Base-by-base conservation (phyloP, 2,888 invertebrate species). In the Caenorhabditis parvicauda region DNA sequence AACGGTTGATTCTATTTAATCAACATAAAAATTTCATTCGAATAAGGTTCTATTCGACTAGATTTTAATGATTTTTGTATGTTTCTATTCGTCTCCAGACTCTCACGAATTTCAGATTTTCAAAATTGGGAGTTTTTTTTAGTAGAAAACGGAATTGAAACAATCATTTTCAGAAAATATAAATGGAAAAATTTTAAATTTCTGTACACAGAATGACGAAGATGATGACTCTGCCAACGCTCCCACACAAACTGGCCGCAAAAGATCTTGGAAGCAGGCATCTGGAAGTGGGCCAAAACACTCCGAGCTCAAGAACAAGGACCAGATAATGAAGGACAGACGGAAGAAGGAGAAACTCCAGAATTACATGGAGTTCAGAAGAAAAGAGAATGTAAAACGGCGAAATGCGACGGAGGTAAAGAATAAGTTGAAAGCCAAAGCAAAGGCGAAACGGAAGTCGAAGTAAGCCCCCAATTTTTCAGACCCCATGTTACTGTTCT, bases 291-390 rank as follows among this genome's bases (percentile, higher is more conserved):
- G 47, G 41, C 57, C 57, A 21, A 55, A 56, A 45, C 63, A 62
- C 28, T 65, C 65, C 42, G 70, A 70, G 24, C 27, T 70, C 29
- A 70, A 64, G 53, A 67, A 59, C 35, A 54, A 47, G 46, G 64
- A 60, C 22, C 66, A 68, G 52, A 68, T 68, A 47, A 21, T 57
- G 39, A 67, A 64, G 59, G 55, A 52, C 9, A 59, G 32, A 14
- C 59, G 59, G 32, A 67, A 67, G 54, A 70, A 70, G 55, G 68
- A 66, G 39, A 58, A 67, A 25, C 66, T 75, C 14, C 68, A 74
- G 25, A 62, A 67, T 38, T 80, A 73, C 57, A 78, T 79, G 65
- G 59, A 64, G 45, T 62, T 61, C 42, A 48, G 64, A 28, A 49
- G 61, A 38, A 55, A 59, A 28, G 67, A 76, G 51, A 74, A 74